Base-by-base conservation (phyloP, 2,888 invertebrate species). In the Palloptera scutellata region DNA sequence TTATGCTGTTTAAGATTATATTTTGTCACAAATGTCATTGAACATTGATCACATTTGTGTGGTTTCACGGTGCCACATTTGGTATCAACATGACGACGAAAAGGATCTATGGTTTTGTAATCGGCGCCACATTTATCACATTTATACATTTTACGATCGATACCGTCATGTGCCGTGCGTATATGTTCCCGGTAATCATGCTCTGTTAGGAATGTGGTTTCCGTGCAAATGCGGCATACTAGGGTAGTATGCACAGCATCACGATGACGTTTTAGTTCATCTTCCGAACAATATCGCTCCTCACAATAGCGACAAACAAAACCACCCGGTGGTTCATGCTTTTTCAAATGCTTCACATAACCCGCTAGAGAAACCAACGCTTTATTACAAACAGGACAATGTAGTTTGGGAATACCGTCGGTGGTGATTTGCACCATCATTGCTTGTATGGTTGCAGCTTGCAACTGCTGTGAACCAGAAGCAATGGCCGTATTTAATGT, bases 101-200 rank as follows among this genome's bases (percentile, higher is more conserved):
- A 79, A 40, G 85, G 84, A 62, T 81, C 81, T 69, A 82, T 78
- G 0, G 84, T 84, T 68, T 82, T 84, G 72, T 85, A 86, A 63
- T 84, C 83, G 67, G 83, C 82, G 2, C 85, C 86, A 74, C 86
- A 87, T 69, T 83, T 83, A 55, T 83, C 84, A 70, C 86, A 86
- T 57, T 84, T 83, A 57, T 79, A 80, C 64, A 79, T 76, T 72
- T 82, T 82, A 68, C 84, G 77, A 71, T 85, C 78, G 64, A 83
- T 75, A 40, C 84, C 84, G 17, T 82, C 74, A 71, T 86, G 87
- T 20, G 74, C 73, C n/a, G 76, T 75, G 51, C 82, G 78, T 58
- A 86, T 84, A 67, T 87, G 86, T 0, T 76, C 75, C 8, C 81
- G 77, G 66, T 83, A 83, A 41, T 82, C 83, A n/a, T 79, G 75